These are phyloP conservation scores for Pollenia amentaria DNA, from an alignment of 2,888 invertebrate genomes.

Conservation along the genomic window DNA sequence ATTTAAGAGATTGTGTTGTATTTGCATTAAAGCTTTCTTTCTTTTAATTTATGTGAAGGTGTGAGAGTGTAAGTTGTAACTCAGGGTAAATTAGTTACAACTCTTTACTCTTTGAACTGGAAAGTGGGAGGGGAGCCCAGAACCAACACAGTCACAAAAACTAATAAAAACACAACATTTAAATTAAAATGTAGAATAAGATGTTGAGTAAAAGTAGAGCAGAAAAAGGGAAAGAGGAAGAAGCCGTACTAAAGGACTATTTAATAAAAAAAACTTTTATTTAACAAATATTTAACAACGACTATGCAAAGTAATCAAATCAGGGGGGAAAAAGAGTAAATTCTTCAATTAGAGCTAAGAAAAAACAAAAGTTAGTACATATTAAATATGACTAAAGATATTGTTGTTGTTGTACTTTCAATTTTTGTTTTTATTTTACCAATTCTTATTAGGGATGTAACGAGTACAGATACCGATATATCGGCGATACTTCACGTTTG, in stretches of 20 bases:
- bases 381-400: too few relatives aligned
- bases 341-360: background rate
- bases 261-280: constrained; percentile 2
- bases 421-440: too few relatives aligned
- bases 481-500: too few relatives aligned
- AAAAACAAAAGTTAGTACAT: too few relatives aligned
- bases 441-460: too few relatives aligned
- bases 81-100: constrained; percentile 71
- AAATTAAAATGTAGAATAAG: constrained; percentile 28
- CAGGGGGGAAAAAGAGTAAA: background rate
- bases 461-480: too few relatives aligned
- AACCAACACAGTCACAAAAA: background rate
- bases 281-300: background rate
- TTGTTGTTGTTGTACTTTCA: too few relatives aligned
- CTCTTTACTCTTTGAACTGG: constrained; percentile 47
- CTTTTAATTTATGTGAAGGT: constrained; percentile 23
- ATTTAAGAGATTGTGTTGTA: background rate
- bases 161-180: constrained; percentile 32
- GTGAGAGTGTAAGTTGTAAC: constrained; percentile 54
- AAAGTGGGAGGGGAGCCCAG: background rate
- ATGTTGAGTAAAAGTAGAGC: background rate
- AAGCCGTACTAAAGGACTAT: constrained; percentile 6
- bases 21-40: background rate
- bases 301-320: constrained; percentile 13
- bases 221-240: background rate